phyloP scores from a whole-genome alignment of 2,888 invertebrate species.

The Palloptera scutellata region DNA sequence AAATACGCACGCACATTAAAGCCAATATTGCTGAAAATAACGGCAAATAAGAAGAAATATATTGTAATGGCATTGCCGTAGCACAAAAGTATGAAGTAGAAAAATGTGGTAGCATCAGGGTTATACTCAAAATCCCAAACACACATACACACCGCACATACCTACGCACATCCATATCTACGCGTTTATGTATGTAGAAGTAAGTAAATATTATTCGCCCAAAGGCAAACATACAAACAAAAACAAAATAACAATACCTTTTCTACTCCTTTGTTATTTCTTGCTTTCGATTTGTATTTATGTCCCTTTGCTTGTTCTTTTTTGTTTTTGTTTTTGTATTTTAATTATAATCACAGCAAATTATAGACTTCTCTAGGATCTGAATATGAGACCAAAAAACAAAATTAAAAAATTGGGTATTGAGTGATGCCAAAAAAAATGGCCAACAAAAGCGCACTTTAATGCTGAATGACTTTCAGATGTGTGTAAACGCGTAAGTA shows the following conservation, averaged over 20 bases:
- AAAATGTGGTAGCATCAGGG: neutral
- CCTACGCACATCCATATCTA: neutral
- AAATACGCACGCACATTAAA: conserved; percentile 44
- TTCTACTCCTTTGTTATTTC: neutral
- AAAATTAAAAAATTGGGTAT: too few relatives aligned
- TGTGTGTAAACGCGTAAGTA: neutral
- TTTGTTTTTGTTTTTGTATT: too few relatives aligned
- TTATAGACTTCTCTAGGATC: conserved; percentile 14
- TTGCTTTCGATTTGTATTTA: neutral
- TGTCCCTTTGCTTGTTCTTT: neutral
- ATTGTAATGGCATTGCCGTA: conserved; percentile 2
- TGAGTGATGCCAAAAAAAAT: neutral
- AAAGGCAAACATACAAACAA: conserved; percentile 12
- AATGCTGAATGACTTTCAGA: neutral
- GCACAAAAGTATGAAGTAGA: neutral
- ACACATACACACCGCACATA: conserved; percentile 11
- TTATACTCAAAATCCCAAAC: conserved; percentile 3
- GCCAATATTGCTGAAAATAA: conserved; percentile 28
- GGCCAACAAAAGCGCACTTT: neutral
- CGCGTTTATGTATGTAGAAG: neutral
- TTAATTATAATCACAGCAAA: conserved; percentile 32
- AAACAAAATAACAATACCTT: conserved; percentile 5
- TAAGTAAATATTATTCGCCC: conserved; percentile 24
- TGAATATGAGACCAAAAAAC: too few relatives aligned
- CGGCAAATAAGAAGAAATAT: conserved; percentile 21